A percentile compares a stretch with the other conserved stretches of the same genome.
These are phyloP conservation scores for Atrichornis clamosus DNA, from an alignment of 2,113 vertebrate genomes.

Conservation along the genomic window DNA sequence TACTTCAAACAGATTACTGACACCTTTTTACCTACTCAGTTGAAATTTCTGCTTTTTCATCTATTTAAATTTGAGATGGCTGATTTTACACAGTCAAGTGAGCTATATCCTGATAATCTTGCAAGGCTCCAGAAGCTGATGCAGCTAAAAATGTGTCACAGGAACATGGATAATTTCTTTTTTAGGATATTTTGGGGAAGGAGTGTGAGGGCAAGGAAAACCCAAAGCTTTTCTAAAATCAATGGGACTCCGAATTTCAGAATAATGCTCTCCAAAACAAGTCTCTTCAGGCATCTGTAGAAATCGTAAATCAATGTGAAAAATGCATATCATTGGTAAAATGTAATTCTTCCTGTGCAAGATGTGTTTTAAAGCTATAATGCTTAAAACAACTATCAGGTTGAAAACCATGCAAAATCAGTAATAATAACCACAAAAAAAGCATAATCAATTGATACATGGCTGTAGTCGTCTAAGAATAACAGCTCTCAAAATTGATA, in stretches of 20 bases:
- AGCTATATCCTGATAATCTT: not conserved
- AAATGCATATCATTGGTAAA: not conserved
- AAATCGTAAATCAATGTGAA: not conserved
- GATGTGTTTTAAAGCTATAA: not conserved
- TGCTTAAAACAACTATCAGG: not conserved
- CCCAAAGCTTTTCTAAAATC: not conserved
- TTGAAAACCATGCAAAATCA: not conserved
- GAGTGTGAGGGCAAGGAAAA: not conserved
- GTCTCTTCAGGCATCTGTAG: not conserved
- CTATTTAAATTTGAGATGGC: not conserved
- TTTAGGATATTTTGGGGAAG: not conserved
- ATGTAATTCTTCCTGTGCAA: not conserved
- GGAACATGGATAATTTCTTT: not conserved
- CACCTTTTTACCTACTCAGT: not conserved
- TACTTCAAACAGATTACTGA: not conserved
- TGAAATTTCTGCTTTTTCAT: not conserved
- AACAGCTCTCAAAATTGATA: not conserved
- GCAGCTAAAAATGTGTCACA: not conserved
- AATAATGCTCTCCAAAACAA: not conserved
- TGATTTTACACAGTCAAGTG: not conserved
- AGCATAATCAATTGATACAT: not conserved
- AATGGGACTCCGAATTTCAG: not conserved
- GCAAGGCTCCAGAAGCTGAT: not conserved
- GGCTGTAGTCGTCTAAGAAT: not conserved
- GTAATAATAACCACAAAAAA: not conserved